Evolutionary conservation across 2,113 vertebrate species (phyloP), one percentile per base, ranked within the genome.

Genomic region (Maccullochella peelii): DNA sequence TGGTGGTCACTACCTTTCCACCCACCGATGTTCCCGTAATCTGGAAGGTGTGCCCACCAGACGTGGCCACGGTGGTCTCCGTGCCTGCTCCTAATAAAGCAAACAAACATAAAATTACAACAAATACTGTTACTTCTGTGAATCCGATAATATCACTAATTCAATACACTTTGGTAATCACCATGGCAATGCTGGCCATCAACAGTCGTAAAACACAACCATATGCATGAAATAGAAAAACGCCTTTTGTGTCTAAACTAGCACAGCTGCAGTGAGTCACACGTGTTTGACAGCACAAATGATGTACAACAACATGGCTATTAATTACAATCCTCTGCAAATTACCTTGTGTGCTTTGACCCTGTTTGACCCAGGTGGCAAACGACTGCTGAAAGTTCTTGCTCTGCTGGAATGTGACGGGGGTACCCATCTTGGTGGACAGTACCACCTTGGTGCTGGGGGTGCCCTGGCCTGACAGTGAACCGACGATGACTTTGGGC

Each of bases 361-460:
- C 98, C 95, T 99, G 98, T 81, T 99, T 99, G 92, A 99, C 98
- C 98, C 98, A 99, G 8, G 98, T 97, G 63, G 98, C 98, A 78
- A 99, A 99, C 4, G 98, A 98, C 49, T 99, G 98, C 84, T 99
- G 98, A 94, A 99, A 99, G 94, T 98, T 99, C 95, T 99, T 99
- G 94, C 96, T 98, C 93, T 98, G 98, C 82, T 99, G 98, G 97
- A 99, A 99, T 96, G 98, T 98, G 81, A 99, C 98, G 14, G 98
- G 98, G 93, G 97, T 97, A 15, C 97, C 97, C 86, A 99, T 96
- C 95, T 99, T 99, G 63, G 97, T 97, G 73, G 98, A 95, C 30
- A 99, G 96, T 0, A 99, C 97, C 87, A 99, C 97, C 94, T 99
- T 99, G 66, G 98, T 95, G 86, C 94, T 97, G 0, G 97, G 90